These are phyloP conservation scores for Dromococcyx pavoninus DNA, from an alignment of 2,797 vertebrate genomes.

Conservation along the genomic window DNA sequence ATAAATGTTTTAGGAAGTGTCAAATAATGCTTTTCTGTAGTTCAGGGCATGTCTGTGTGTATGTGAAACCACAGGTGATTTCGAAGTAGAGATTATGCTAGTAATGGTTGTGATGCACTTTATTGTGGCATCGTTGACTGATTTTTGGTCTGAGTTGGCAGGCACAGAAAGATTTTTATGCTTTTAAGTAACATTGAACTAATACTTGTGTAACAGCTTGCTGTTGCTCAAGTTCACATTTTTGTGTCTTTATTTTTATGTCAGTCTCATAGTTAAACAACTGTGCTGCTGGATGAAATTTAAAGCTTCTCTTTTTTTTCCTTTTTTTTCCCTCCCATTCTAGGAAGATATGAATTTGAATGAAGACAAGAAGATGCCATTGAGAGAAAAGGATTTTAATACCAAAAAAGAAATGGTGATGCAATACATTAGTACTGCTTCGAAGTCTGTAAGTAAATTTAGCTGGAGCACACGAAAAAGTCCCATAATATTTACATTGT, in stretches of 20 bases:
- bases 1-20: not conserved
- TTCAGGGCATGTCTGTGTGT: not conserved
- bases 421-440: conserved; percentile 92
- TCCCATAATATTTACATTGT: not conserved
- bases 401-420: conserved; percentile 98
- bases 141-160: not conserved
- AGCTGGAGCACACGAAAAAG: not conserved
- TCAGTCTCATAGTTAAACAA: not conserved
- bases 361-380: conserved; percentile 94
- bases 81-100: not conserved
- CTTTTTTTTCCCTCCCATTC: not conserved
- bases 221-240: not conserved
- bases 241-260: not conserved
- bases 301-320: not conserved
- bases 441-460: conserved; percentile 88
- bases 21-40: not conserved
- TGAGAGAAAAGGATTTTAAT: conserved; percentile 93
- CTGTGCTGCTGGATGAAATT: not conserved
- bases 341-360: conserved; percentile 99
- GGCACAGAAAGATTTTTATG: not conserved
- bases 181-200: not conserved
- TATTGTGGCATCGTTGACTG: not conserved
- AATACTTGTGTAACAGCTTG: not conserved
- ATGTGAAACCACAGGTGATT: not conserved
- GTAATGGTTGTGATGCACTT: not conserved